These are phyloP conservation scores for Eupithecia inturbata DNA, from an alignment of 2,888 invertebrate species.

Conservation along the genomic window DNA sequence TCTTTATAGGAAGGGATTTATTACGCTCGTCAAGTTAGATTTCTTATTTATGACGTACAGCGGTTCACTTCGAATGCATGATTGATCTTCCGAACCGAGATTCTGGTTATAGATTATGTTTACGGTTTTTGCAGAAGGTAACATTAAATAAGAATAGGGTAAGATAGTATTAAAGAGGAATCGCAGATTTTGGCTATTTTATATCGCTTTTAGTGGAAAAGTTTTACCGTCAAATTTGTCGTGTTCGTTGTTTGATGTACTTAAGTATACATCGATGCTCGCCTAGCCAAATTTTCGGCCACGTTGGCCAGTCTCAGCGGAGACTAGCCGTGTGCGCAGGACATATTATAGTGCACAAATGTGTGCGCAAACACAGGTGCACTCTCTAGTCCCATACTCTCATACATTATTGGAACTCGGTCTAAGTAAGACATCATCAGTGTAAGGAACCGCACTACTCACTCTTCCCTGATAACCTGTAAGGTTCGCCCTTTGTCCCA, in stretches of 20 bases:
- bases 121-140: background rate
- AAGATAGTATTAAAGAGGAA: background rate
- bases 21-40: conserved; percentile 29
- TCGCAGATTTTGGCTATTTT: background rate
- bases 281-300: too few species aligned
- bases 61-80: conserved; percentile 22
- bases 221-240: background rate
- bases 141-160: background rate
- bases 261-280: too few species aligned
- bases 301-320: too few species aligned
- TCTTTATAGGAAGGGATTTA: conserved; percentile 38
- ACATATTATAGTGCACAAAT: too few species aligned
- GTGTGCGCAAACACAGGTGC: background rate
- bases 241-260: background rate
- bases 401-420: background rate
- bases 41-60: conserved; percentile 31
- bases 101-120: conserved; percentile 22
- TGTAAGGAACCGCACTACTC: background rate
- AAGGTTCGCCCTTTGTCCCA: background rate
- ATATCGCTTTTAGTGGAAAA: background rate
- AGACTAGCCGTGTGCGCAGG: too few species aligned
- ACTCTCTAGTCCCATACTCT: background rate
- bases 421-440: background rate
- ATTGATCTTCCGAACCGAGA: conserved; percentile 25
- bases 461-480: background rate